Evolutionary conservation across 2,888 invertebrate genomes (phyloP).

Genomic region (Yponomeuta cagnagella): DNA sequence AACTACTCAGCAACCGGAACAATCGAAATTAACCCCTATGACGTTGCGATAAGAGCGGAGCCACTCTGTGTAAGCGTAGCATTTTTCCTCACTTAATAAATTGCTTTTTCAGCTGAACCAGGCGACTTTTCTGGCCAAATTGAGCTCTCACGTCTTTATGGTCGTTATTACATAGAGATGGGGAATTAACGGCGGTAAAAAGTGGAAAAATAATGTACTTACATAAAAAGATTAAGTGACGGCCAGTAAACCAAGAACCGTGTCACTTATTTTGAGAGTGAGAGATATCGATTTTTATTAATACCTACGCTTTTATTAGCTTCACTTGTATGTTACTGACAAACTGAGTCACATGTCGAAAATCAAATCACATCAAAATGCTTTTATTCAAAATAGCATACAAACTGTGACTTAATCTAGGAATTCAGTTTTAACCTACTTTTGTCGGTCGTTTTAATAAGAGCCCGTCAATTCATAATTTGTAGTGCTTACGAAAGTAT

Average conservation of each 20-base stretch:
- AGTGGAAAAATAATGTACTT: slow-evolving; percentile 4
- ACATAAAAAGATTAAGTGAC: not conserved
- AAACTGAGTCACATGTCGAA: no score
- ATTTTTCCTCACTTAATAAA: slow-evolving; percentile 25
- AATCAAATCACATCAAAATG: no score
- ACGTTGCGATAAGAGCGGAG: not conserved
- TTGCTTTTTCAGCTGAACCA: slow-evolving; percentile 27
- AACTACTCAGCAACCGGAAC: slow-evolving; percentile 2
- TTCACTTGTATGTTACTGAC: no score
- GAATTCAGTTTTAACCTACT: no score
- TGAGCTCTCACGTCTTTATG: slow-evolving; percentile 20
- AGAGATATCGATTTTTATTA: no score
- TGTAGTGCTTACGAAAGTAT: no score
- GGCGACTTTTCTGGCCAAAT: slow-evolving; percentile 26
- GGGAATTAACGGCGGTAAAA: slow-evolving; percentile 15
- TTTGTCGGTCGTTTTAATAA: no score
- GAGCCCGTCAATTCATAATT: no score
- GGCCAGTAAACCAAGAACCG: not conserved
- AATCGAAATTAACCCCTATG: slow-evolving; percentile 2
- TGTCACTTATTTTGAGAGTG: no score
- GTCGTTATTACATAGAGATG: slow-evolving; percentile 19
- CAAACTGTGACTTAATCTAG: no score
- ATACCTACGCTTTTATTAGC: no score
- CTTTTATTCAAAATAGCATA: no score
- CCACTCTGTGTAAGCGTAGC: not conserved